Evolutionary conservation across 2,113 vertebrate species (phyloP).

Genomic region (Scortum barcoo): DNA sequence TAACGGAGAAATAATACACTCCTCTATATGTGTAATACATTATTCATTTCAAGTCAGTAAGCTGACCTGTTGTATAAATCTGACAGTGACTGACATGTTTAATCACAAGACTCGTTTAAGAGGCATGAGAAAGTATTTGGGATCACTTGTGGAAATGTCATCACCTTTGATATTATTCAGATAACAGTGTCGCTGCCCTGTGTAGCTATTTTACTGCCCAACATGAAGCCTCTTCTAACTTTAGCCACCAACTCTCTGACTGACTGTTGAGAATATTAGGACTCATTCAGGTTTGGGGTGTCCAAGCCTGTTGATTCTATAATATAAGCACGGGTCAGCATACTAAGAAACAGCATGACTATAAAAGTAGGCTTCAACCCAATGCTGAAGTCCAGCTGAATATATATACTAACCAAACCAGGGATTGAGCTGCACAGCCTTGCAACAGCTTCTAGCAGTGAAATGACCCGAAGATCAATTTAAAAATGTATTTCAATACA

Average conservation of each 20-base stretch:
- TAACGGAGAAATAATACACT: not conserved
- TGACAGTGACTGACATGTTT: not conserved
- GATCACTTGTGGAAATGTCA: conserved; percentile 6
- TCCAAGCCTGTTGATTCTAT: conserved; percentile 3
- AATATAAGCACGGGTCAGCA: conserved; percentile 3
- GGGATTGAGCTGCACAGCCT: conserved; percentile 33
- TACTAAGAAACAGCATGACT: conserved; percentile 33
- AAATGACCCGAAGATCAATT: conserved; percentile 8
- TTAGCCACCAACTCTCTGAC: conserved; percentile 9
- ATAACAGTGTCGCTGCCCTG: not conserved
- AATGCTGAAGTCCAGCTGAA: conserved; percentile 28
- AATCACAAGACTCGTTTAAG: not conserved
- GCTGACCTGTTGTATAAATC: not conserved
- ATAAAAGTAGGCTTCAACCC: conserved; percentile 27
- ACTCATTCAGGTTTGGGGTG: conserved; percentile 16
- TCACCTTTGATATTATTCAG: not conserved
- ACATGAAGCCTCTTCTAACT: conserved; percentile 2
- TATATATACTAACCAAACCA: conserved; percentile 24
- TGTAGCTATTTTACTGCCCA: conserved; percentile 7
- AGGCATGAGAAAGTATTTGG: not conserved
- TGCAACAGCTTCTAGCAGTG: conserved; percentile 1
- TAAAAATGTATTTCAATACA: too few species aligned
- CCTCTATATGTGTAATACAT: not conserved
- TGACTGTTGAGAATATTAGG: not conserved
- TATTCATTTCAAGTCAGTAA: not conserved